These are phyloP conservation scores for Tetraodon nigroviridis DNA, from an alignment of 2,113 vertebrate species.

Conservation along the genomic window DNA sequence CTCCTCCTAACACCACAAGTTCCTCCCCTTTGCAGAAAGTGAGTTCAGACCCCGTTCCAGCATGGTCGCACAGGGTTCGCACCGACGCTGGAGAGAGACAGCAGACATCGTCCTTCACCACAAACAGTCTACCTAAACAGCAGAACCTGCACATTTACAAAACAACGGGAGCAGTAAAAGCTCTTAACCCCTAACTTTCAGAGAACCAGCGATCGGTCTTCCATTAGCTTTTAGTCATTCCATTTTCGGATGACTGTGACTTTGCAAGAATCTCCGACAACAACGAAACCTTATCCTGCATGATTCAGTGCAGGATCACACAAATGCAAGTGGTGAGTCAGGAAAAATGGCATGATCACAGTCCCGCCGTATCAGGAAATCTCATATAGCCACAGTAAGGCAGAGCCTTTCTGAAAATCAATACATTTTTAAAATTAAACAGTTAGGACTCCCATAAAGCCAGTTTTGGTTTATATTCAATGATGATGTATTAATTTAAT, in stretches of 20 bases:
- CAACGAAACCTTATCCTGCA: slow-evolving; percentile 1
- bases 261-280: not conserved
- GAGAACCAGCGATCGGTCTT: not conserved
- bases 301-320: slow-evolving; percentile 27
- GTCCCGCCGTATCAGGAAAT: no score
- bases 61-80: slow-evolving; percentile 85
- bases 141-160: no score
- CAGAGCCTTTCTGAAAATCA: no score
- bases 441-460: not conserved
- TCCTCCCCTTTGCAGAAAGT: slow-evolving; percentile 88
- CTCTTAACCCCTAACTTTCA: not conserved
- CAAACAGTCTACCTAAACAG: not conserved
- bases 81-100: slow-evolving; percentile 76
- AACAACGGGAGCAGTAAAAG: no score
- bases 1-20: slow-evolving; percentile 79
- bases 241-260: not conserved
- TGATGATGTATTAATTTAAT: not conserved
- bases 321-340: slow-evolving; percentile 30
- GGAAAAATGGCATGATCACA: not conserved
- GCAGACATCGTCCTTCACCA: slow-evolving; percentile 5
- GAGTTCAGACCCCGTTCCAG: slow-evolving; percentile 68
- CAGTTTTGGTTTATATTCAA: not conserved
- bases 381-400: no score
- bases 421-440: no score
- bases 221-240: not conserved